These are phyloP conservation scores for Halcyon leucocephala DNA, from an alignment of 2,797 vertebrate species.

Conservation along the genomic window DNA sequence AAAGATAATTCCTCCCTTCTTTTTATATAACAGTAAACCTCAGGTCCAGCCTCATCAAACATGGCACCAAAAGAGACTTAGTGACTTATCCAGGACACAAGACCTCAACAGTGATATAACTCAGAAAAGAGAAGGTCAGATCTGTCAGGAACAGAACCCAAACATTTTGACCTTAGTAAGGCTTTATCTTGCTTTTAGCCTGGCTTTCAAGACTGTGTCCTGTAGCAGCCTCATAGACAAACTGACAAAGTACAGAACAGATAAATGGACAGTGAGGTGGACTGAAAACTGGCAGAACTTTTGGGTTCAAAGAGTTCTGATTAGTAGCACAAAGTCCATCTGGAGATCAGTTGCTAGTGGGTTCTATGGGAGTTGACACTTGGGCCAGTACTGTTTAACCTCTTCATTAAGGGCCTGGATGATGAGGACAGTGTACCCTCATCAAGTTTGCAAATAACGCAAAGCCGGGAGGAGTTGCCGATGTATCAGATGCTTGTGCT, in stretches of 20 bases:
- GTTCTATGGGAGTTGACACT: not conserved
- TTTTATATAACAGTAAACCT: not conserved
- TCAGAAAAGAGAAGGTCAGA: not conserved
- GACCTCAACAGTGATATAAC: not conserved
- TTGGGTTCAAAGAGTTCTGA: not conserved
- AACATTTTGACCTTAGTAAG: not conserved
- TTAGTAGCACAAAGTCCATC: not conserved
- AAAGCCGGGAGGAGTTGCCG: not conserved
- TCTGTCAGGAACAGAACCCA: not conserved
- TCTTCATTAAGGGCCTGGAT: not conserved
- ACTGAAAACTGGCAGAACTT: not conserved
- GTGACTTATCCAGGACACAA: not conserved
- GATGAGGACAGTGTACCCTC: not conserved
- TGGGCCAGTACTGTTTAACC: not conserved
- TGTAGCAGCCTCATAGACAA: not conserved
- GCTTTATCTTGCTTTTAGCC: not conserved
- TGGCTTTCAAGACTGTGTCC: not conserved
- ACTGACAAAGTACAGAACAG: not conserved
- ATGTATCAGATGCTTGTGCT: not conserved
- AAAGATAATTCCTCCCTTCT: not conserved
- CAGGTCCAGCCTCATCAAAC: not conserved
- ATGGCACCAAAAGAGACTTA: not conserved
- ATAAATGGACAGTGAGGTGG: not conserved
- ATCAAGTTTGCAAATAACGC: not conserved
- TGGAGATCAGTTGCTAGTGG: not conserved